Percentiles rank a stretch among this genome's conserved stretches.
phyloP scores from a whole-genome alignment of 2,113 vertebrate species.

The Cynoglossus semilaevis region DNA sequence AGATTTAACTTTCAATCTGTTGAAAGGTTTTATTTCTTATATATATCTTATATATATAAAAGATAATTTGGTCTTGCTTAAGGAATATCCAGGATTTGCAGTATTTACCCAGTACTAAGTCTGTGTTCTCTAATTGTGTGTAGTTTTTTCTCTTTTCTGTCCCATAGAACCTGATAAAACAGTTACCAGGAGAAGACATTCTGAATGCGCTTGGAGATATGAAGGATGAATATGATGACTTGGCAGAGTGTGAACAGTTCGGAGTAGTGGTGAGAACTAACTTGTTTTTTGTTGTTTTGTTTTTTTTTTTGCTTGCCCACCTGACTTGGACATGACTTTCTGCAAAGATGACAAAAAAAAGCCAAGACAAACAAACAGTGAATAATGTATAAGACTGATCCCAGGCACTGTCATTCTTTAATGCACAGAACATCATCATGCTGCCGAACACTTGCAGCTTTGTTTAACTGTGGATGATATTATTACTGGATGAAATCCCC shows the following conservation, averaged over 20 bases:
- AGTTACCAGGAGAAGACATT: conserved; percentile 79
- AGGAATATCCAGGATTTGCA: too few species aligned
- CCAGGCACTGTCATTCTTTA: conserved; percentile 1
- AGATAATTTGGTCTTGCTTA: too few species aligned
- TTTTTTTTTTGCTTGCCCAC: background rate
- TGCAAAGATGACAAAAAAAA: conserved; percentile 12
- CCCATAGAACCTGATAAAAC: conserved; percentile 82
- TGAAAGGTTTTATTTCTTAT: too few species aligned
- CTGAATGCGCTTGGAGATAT: conserved; percentile 76
- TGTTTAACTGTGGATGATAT: conserved; percentile 40
- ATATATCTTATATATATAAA: too few species aligned
- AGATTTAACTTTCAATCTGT: too few species aligned
- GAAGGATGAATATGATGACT: conserved; percentile 85
- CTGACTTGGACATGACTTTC: conserved; percentile 26
- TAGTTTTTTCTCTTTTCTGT: conserved; percentile 20
- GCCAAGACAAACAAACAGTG: conserved; percentile 1
- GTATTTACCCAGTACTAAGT: background rate
- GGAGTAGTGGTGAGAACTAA: conserved; percentile 81
- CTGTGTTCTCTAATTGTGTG: background rate
- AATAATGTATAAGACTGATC: background rate
- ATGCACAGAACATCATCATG: conserved; percentile 8
- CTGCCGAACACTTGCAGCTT: conserved; percentile 34
- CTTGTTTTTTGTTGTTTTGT: background rate
- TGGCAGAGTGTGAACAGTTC: conserved; percentile 86
- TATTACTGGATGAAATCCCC: conserved; percentile 30